Base-by-base conservation (phyloP, 2,888 invertebrate species). In the Hydriomena furcata region DNA sequence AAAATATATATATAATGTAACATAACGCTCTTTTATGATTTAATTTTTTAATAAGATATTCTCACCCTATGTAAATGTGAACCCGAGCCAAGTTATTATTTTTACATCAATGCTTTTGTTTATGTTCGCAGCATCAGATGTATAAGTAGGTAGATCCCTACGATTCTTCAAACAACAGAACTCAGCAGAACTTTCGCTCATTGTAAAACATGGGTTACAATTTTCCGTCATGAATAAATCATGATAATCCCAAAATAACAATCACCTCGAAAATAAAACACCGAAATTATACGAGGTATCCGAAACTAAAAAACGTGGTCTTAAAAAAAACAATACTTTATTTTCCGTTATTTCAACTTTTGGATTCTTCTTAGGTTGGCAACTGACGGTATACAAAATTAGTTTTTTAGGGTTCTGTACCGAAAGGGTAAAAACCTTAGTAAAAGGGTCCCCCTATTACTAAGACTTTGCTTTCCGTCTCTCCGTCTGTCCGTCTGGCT, bases 171-270 rank as follows among this genome's bases (percentile, higher is more conserved):
- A 31, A 32, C 10, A 43, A 43, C 35, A 43, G 30, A 31, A 21
- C 31, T 34, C 8, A 23, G 17, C 37, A 8, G 7, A 46, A 47
- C 47, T 50, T 36, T 36, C 11, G 24, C 40, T 32, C 35, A 44
- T 38, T 51, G 21, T 43, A 51, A 55, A 40, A 50, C 38, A 36
- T 38, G 38, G 42, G 32, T 46, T 24, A 45, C 25, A 28, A 38
- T 31, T 35, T 24, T 28, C 13, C 44, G 17, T 41, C 47, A 42
- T 45, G 50, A 50, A 52, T 58, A 55, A 55, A 53, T 52, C 55
- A 55, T 51, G 42, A 23, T 46, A 40, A 58, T 45, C 55, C 51
- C 24, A 10, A 55, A 53, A 58, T 51, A 58, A 58, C 51, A 58
- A 53, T 48, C 52, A 40, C 51, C 51, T 57, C 38, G 43, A 17